These are phyloP conservation scores for honey bee (Apis mellifera) DNA, from an alignment of 1,140 invertebrate species.

Conservation along the genomic window DNA sequence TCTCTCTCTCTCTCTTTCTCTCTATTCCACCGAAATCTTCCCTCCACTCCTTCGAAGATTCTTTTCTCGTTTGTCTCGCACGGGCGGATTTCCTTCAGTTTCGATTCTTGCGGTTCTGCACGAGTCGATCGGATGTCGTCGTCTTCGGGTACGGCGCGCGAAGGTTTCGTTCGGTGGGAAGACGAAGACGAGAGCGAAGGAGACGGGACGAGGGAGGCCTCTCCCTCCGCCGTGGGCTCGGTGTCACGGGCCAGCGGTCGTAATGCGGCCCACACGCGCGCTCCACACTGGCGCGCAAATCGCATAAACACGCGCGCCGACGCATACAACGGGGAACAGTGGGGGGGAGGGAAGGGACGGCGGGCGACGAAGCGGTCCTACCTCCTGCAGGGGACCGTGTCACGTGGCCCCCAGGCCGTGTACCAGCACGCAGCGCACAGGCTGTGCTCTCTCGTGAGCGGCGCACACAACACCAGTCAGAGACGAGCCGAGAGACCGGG, in stretches of 20 bases:
- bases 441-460: slow-evolving; percentile 64
- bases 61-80: background rate
- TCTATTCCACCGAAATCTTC: background rate
- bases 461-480: slow-evolving; percentile 73
- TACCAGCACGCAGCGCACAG: slow-evolving; percentile 68
- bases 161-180: background rate
- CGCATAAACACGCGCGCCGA: slow-evolving; percentile 58
- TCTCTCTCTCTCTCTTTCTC: slow-evolving; percentile 37
- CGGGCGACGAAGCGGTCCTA: slow-evolving; percentile 60
- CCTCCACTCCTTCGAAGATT: background rate
- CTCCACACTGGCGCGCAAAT: slow-evolving; percentile 64
- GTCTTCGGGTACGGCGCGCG: background rate
- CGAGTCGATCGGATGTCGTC: background rate
- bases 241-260: slow-evolving; percentile 49
- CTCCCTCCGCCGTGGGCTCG: slow-evolving; percentile 45
- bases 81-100: no score
- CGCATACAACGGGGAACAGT: slow-evolving; percentile 47
- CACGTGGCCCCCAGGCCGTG: slow-evolving; percentile 66
- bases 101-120: no score
- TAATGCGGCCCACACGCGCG: slow-evolving; percentile 63
- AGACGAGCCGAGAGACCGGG: slow-evolving; percentile 78
- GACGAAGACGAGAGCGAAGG: no score
- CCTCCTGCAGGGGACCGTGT: slow-evolving; percentile 71
- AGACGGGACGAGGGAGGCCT: slow-evolving; percentile 30
- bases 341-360: slow-evolving; percentile 43